Evolutionary conservation across 2,888 invertebrate genomes (phyloP).

Genomic region (Acholoe squamosa): DNA sequence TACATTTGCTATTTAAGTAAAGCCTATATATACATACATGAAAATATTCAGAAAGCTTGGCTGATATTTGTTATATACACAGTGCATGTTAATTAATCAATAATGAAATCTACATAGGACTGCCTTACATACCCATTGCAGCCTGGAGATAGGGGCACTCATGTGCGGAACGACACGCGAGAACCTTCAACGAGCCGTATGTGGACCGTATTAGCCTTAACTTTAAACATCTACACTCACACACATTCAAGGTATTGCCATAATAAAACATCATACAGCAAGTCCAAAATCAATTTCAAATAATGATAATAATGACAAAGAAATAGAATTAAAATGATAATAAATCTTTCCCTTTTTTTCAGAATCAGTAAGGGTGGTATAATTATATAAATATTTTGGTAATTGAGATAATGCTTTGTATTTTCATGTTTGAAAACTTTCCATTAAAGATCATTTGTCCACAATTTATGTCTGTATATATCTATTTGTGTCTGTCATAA

Average conservation of each 20-base stretch:
- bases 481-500: too few relatives aligned
- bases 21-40: too few relatives aligned
- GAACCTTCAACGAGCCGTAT: slow-evolving; percentile 36
- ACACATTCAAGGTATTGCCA: background rate
- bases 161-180: slow-evolving; percentile 45
- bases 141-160: background rate
- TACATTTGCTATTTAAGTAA: too few relatives aligned
- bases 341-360: too few relatives aligned
- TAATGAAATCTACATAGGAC: background rate
- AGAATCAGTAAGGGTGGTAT: too few relatives aligned
- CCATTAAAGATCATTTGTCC: too few relatives aligned
- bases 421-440: too few relatives aligned
- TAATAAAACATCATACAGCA: background rate
- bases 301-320: background rate
- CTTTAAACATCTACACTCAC: background rate
- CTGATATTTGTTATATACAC: background rate
- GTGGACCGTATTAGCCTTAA: slow-evolving; percentile 22
- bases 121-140: slow-evolving; percentile 25
- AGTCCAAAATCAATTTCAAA: background rate
- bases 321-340: too few relatives aligned
- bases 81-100: slow-evolving; percentile 2
- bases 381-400: too few relatives aligned
- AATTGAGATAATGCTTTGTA: too few relatives aligned
- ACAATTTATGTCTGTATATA: too few relatives aligned
- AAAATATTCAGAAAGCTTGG: too few relatives aligned